These are phyloP conservation scores for Dynastes hyllus DNA, from an alignment of 2,888 invertebrate genomes.

Conservation along the genomic window DNA sequence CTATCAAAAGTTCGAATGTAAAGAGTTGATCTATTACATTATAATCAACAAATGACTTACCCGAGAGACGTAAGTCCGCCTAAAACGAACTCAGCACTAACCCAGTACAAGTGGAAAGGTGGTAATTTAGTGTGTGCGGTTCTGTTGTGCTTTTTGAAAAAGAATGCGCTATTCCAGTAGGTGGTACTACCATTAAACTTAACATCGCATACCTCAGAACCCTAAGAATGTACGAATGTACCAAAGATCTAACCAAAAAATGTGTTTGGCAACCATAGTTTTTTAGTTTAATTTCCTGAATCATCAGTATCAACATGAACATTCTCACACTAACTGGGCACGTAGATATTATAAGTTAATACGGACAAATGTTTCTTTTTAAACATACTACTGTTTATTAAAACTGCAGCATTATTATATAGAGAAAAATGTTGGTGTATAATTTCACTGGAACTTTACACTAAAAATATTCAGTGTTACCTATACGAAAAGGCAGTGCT, in stretches of 20 bases:
- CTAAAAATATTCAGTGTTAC: too few species aligned
- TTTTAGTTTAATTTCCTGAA: too few species aligned
- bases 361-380: too few species aligned
- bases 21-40: neutral
- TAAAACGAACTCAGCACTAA: slow-evolving; percentile 38
- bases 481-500: too few species aligned
- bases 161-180: slow-evolving; percentile 45
- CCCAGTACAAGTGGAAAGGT: slow-evolving; percentile 33
- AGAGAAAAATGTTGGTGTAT: too few species aligned
- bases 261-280: neutral
- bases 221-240: neutral
- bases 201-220: slow-evolving; percentile 8
- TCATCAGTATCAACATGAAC: too few species aligned
- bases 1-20: slow-evolving; percentile 13
- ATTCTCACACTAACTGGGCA: too few species aligned
- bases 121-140: neutral
- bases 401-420: too few species aligned
- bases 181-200: slow-evolving; percentile 14
- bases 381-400: too few species aligned
- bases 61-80: slow-evolving; percentile 49
- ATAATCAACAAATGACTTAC: slow-evolving; percentile 21
- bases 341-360: too few species aligned
- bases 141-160: neutral
- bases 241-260: neutral
- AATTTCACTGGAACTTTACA: too few species aligned